These are phyloP conservation scores for Pogonomyrmex barbatus DNA, from an alignment of 1,140 invertebrate genomes.

Conservation along the genomic window DNA sequence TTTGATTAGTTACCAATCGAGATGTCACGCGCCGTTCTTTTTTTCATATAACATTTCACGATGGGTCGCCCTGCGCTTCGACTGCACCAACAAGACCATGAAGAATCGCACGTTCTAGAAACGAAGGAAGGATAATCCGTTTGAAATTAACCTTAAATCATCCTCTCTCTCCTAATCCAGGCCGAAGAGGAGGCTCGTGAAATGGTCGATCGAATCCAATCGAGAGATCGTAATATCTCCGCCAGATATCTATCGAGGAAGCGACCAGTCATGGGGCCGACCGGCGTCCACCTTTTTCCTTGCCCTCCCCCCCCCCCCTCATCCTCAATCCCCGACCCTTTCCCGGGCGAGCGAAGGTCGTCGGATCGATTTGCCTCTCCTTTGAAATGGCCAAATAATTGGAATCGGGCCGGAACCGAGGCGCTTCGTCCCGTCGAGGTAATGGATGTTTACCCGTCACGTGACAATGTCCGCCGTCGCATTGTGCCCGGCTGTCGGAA, in stretches of 20 bases:
- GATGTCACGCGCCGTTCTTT: constrained; percentile 22
- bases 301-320: neutral
- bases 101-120: constrained; percentile 47
- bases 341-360: constrained; percentile 62
- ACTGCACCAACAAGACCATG: constrained; percentile 33
- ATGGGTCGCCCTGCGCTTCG: constrained; percentile 17
- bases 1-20: constrained; percentile 29
- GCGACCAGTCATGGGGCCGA: constrained; percentile 64
- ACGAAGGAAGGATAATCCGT: constrained; percentile 68
- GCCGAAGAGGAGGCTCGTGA: constrained; percentile 68
- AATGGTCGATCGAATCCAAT: constrained; percentile 76
- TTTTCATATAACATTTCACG: neutral
- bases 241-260: constrained; percentile 69
- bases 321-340: neutral
- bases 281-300: constrained; percentile 63
- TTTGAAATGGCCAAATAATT: constrained; percentile 68
- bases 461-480: constrained; percentile 40
- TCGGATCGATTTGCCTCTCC: constrained; percentile 70
- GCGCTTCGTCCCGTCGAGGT: constrained; percentile 19
- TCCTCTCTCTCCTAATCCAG: constrained; percentile 68
- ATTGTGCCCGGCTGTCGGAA: constrained; percentile 14
- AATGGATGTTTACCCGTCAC: constrained; percentile 74
- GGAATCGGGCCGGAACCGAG: constrained; percentile 34
- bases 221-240: constrained; percentile 77
- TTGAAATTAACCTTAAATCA: constrained; percentile 78